Conservation (phyloP, 2,888 invertebrate species). For the Molorchus minor region DNA sequence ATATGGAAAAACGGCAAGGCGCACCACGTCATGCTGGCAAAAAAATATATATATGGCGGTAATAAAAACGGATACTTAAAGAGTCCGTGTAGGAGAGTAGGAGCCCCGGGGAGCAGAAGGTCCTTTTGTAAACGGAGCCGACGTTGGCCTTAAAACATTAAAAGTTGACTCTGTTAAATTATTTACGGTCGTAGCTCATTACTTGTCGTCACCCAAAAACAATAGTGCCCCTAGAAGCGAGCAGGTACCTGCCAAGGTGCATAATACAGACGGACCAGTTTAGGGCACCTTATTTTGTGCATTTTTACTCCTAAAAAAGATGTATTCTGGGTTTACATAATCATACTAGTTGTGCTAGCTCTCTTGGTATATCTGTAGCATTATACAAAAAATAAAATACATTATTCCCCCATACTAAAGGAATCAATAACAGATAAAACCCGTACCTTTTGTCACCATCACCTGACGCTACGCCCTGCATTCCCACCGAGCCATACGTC, state of each 20-base stretch:
- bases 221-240: neutral
- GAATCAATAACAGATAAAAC: neutral
- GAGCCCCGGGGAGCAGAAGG: conserved; percentile 36
- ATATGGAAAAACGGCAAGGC: neutral
- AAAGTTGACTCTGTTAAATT: conserved; percentile 48
- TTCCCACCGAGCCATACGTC: neutral
- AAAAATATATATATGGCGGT: conserved; percentile 29
- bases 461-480: neutral
- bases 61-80: conserved; percentile 33
- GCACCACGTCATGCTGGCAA: neutral
- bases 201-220: conserved; percentile 44
- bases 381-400: neutral
- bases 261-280: no score
- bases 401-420: neutral
- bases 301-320: no score
- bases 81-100: conserved; percentile 29
- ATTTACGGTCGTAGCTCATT: conserved; percentile 45
- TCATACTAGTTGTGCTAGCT: no score
- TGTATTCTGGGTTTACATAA: no score
- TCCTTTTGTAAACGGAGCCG: conserved; percentile 43
- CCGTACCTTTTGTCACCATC: neutral
- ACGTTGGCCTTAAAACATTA: conserved; percentile 47
- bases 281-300: no score
- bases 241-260: neutral
- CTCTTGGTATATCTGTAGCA: no score